These are phyloP conservation scores for Mythimna vitellina DNA, from an alignment of 2,888 invertebrate species.

Conservation along the genomic window DNA sequence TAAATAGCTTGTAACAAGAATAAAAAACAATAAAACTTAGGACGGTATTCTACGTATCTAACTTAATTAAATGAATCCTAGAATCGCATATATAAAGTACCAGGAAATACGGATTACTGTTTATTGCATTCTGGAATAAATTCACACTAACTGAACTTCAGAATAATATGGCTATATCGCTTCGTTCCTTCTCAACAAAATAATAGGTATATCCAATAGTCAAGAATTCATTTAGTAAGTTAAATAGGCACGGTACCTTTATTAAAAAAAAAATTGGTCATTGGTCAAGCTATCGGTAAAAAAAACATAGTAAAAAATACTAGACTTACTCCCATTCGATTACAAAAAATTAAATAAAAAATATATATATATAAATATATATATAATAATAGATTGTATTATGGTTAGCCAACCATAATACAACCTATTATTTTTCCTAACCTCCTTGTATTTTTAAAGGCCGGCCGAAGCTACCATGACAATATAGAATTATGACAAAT, in stretches of 20 bases:
- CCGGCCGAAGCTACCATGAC: not conserved
- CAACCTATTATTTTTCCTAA: too few relatives aligned
- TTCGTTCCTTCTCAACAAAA: not conserved
- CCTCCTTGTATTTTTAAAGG: not conserved
- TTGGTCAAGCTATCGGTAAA: not conserved
- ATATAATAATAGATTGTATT: too few relatives aligned
- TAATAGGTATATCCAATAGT: not conserved
- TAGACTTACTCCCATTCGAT: not conserved
- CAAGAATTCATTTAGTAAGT: too few relatives aligned
- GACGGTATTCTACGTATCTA: not conserved
- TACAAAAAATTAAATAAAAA: not conserved
- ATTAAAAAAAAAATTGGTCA: not conserved
- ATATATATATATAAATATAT: too few relatives aligned
- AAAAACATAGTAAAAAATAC: not conserved
- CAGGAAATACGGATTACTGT: conserved; percentile 1
- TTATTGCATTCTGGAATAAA: conserved; percentile 18
- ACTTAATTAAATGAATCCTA: conserved; percentile 1
- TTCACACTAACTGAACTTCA: too few relatives aligned
- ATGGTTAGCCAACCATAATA: not conserved
- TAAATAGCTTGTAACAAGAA: not conserved
- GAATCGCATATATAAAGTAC: not conserved
- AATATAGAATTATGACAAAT: not conserved
- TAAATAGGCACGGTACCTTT: not conserved
- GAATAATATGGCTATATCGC: not conserved
- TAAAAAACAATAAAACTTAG: not conserved